A percentile compares a stretch with the other conserved stretches of the same genome.
Conservation (phyloP, 2,888 invertebrate species). For the Callimorpha dominula region DNA sequence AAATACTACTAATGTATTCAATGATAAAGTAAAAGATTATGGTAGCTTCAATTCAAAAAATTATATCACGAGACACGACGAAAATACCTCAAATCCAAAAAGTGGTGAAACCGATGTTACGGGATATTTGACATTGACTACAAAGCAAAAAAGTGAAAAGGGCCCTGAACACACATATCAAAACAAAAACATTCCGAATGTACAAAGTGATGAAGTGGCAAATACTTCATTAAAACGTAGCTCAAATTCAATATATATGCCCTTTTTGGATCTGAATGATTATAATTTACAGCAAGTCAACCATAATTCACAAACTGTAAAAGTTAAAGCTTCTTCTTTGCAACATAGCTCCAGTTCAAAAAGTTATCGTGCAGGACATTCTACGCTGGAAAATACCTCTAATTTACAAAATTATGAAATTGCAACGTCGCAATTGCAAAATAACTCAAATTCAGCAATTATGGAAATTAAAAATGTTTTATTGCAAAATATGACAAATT, state of each 20-base stretch:
- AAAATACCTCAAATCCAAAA: neutral
- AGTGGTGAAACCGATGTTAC: neutral
- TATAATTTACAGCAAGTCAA: neutral
- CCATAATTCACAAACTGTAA: neutral
- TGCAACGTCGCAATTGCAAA: too few relatives aligned
- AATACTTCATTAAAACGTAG: neutral
- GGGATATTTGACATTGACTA: neutral
- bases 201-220: neutral
- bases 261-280: neutral
- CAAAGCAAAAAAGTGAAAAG: neutral
- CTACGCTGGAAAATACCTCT: too few relatives aligned
- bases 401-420: too few relatives aligned
- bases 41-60: too few relatives aligned
- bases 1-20: neutral
- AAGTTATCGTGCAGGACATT: too few relatives aligned
- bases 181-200: neutral
- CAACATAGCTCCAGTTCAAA: neutral
- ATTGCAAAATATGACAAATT: too few relatives aligned
- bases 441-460: too few relatives aligned
- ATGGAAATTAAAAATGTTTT: too few relatives aligned
- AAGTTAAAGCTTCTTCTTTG: neutral
- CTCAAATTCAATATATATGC: neutral
- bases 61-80: neutral
- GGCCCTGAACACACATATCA: neutral
- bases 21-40: neutral